Base-by-base conservation (phyloP, 2,797 vertebrate genomes). In the Myiotriccus ornatus region DNA sequence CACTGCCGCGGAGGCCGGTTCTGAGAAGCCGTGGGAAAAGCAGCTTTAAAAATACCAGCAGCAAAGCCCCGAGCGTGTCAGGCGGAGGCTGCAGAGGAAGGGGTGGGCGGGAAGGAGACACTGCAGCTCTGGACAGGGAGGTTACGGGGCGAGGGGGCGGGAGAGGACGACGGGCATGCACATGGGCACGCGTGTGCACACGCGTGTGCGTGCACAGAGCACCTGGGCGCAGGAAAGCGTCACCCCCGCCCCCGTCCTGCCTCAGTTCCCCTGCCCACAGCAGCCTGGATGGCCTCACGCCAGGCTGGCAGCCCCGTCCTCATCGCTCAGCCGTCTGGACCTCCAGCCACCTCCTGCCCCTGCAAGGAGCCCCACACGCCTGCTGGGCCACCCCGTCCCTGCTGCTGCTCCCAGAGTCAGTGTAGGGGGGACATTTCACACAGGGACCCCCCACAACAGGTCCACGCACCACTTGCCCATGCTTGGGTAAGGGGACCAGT, bases 21-120 rank as follows among this genome's bases (percentile, higher is more conserved):
- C 95, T 84, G 91, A 92, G 96, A 96, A 97, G 88, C 95, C 88
- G 96, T 94, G 93, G 89, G 94, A 91, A 87, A 94, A 84, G 91
- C 89, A 74, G 87, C 84, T 94, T 90, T 84, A 97, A 93, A 96
- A 95, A 96, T 96, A 96, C 95, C 91, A 76, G 49, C 85, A 92
- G 94, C 82, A 52, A 84, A 96, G 89, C 94, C 94, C 89, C 8
- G 85, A 87, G 90, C 92, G 11, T 69, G 90, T 92, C 95, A 92
- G 92, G 91, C 90, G 79, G 94, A 71, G 89, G 94, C 94, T 90
- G 81, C 89, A 77, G 92, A 94, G 93, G 96, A 97, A 97, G 92
- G 71, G 90, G 96, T 92, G 95, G 95, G 97, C 74, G 95, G 64
- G 47, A 71, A 95, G 85, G 91, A 88, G 83, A 78, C 81, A n/a